These are phyloP conservation scores for Caretta caretta DNA, from an alignment of 2,113 vertebrate species.

Conservation along the genomic window DNA sequence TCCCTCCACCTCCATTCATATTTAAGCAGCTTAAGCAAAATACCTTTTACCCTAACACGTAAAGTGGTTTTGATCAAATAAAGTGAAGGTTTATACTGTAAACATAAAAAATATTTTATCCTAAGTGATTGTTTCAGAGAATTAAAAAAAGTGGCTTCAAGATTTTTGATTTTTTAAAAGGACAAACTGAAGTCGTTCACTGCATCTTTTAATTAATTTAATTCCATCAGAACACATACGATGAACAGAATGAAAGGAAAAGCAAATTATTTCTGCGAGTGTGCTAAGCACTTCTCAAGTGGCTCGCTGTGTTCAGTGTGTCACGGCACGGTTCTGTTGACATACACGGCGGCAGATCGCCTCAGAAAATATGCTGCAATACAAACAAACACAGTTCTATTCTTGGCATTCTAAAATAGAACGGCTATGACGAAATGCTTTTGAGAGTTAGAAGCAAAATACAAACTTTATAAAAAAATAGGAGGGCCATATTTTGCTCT, in stretches of 20 bases:
- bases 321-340: not conserved
- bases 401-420: not conserved
- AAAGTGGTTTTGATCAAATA: slow-evolving; percentile 15
- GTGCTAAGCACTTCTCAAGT: not conserved
- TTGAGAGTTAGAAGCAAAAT: not conserved
- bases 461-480: not conserved
- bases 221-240: not conserved
- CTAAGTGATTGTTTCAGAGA: not conserved
- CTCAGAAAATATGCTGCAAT: slow-evolving; percentile 17
- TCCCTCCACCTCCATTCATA: not conserved
- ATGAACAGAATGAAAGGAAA: not conserved
- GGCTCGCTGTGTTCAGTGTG: not conserved
- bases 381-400: not conserved
- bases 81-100: not conserved
- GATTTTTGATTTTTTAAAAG: not conserved
- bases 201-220: not conserved
- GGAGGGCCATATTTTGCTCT: not conserved
- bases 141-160: not conserved
- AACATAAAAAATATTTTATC: slow-evolving; percentile 9
- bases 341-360: not conserved
- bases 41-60: slow-evolving; percentile 1
- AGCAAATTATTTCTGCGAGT: not conserved
- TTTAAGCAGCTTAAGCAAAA: not conserved
- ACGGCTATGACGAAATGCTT: not conserved
- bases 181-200: not conserved